A percentile compares a stretch with the other conserved stretches of the same genome.
phyloP scores from a whole-genome alignment of 92 coral and sea anemone genomes.

The Phymanthus crucifer region DNA sequence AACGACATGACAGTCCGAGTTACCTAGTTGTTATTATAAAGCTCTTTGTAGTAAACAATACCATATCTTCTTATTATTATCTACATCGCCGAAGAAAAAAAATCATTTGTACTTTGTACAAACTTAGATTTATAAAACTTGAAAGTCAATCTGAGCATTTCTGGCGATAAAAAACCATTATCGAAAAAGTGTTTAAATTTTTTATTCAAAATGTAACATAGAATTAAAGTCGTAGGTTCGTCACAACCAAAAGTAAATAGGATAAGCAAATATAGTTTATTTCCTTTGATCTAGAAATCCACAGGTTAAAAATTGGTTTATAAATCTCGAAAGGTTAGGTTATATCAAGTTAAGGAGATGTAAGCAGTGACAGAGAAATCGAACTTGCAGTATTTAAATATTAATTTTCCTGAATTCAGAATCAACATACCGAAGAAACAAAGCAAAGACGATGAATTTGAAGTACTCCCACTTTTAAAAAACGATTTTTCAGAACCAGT shows the following conservation, averaged over 20 bases:
- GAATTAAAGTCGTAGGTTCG: neutral
- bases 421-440: neutral
- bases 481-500: neutral
- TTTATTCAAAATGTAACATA: neutral
- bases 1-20: neutral
- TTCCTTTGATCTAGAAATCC: neutral
- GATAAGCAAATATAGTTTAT: neutral
- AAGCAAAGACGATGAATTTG: neutral
- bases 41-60: constrained; percentile 16
- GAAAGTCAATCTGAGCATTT: neutral
- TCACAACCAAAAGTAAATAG: neutral
- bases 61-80: neutral
- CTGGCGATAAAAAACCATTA: constrained; percentile 4
- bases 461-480: neutral
- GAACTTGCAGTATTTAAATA: neutral
- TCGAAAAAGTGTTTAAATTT: neutral
- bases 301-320: neutral
- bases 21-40: neutral
- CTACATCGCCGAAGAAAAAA: neutral
- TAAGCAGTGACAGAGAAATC: neutral
- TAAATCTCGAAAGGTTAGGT: neutral
- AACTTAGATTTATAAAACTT: neutral
- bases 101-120: neutral
- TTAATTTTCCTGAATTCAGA: neutral
- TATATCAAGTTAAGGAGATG: neutral